A percentile compares a stretch with the other conserved stretches of the same genome.
phyloP scores from a whole-genome alignment of 2,113 vertebrate species.

The Pachyramphus minor region DNA sequence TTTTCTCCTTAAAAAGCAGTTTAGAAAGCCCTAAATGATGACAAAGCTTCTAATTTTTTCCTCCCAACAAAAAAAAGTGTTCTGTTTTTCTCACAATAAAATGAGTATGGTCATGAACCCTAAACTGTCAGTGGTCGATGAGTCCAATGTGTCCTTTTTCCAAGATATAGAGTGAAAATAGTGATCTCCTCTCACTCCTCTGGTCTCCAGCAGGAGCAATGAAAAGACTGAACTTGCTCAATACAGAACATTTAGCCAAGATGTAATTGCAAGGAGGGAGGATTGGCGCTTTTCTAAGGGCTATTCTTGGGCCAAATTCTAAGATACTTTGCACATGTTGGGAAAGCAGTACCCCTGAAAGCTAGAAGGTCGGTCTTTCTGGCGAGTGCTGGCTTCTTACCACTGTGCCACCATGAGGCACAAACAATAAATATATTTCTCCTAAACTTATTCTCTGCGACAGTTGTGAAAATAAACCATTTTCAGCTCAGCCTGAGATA shows the following conservation, averaged over 20 bases:
- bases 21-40: neutral
- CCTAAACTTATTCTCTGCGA: neutral
- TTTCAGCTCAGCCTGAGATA: neutral
- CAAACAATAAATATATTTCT: neutral
- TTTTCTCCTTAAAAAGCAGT: neutral
- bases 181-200: neutral
- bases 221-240: neutral
- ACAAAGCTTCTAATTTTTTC: neutral
- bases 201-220: neutral
- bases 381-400: neutral
- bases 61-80: neutral
- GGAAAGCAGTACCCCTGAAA: neutral
- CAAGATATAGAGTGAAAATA: neutral
- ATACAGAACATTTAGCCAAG: neutral
- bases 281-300: neutral
- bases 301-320: neutral
- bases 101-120: neutral
- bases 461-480: neutral
- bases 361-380: neutral
- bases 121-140: neutral
- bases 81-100: neutral
- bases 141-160: neutral
- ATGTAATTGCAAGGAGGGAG: neutral
- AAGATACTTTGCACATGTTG: neutral
- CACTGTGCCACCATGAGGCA: neutral